Evolutionary conservation across 2,888 invertebrate genomes (phyloP).

Genomic region (Ophion costatus): DNA sequence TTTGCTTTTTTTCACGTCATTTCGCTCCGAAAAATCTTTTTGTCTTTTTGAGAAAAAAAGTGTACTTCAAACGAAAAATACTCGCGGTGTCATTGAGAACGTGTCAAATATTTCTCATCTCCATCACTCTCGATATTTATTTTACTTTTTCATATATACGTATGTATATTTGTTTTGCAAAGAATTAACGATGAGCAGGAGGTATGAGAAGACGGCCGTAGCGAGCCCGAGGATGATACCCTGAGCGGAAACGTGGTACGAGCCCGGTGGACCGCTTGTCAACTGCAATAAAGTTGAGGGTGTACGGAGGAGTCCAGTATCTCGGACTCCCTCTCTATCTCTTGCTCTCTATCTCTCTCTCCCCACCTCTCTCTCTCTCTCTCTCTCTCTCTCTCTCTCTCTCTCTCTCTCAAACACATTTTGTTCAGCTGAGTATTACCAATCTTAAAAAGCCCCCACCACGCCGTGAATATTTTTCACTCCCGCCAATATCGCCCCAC

Average conservation of each 20-base stretch:
- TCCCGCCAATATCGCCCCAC: constrained; percentile 59
- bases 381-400: constrained; percentile 3
- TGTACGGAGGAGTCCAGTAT: constrained; percentile 66
- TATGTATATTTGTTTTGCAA: not conserved
- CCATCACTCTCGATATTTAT: not conserved
- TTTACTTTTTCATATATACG: not conserved
- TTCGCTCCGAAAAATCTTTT: not conserved
- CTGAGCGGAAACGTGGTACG: constrained; percentile 61
- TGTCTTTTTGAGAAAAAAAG: not conserved
- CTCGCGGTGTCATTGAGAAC: not conserved
- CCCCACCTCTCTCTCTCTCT: constrained; percentile 19
- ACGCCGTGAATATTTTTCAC: constrained; percentile 46
- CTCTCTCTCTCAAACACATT: constrained; percentile 28
- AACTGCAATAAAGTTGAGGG: constrained; percentile 71
- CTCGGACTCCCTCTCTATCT: constrained; percentile 16
- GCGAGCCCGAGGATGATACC: constrained; percentile 33
- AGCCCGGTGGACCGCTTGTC: constrained; percentile 69
- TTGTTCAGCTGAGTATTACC: constrained; percentile 47
- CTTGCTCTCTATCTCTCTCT: constrained; percentile 21
- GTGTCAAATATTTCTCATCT: too few relatives aligned
- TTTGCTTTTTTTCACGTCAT: constrained; percentile 37
- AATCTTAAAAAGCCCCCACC: constrained; percentile 63
- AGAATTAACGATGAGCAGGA: not conserved
- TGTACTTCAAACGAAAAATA: not conserved
- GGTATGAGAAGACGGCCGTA: constrained; percentile 13